Evolutionary conservation across 64 coral and sea anemone species (phyloP).

Genomic region (Catalaphyllia jardinei): DNA sequence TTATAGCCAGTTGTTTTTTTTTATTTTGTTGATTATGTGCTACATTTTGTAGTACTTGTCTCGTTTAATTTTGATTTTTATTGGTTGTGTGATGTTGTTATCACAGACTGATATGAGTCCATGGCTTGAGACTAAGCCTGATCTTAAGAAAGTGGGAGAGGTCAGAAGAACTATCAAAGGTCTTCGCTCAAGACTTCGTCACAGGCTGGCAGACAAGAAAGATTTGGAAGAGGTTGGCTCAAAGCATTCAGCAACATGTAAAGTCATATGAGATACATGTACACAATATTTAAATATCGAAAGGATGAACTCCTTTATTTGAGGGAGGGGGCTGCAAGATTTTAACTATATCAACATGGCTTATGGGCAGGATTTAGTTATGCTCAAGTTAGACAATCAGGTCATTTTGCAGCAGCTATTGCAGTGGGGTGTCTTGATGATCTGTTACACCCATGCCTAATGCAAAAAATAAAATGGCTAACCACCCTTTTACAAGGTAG

Average conservation of each 20-base stretch:
- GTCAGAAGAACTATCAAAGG: conserved; percentile 38
- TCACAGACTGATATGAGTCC: conserved; percentile 20
- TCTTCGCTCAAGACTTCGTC: conserved; percentile 50
- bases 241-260: too few relatives aligned
- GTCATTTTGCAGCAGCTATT: too few relatives aligned
- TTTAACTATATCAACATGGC: too few relatives aligned
- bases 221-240: conserved; percentile 57
- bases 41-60: neutral
- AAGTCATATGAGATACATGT: neutral
- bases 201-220: conserved; percentile 56
- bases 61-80: neutral
- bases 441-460: too few relatives aligned
- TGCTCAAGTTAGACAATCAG: too few relatives aligned
- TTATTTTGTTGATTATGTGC: neutral
- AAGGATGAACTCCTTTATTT: neutral
- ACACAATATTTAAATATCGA: too few relatives aligned
- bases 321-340: neutral
- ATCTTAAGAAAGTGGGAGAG: conserved; percentile 29
- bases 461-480: too few relatives aligned
- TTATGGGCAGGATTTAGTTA: too few relatives aligned
- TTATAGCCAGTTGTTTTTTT: too few relatives aligned
- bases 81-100: neutral
- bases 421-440: too few relatives aligned
- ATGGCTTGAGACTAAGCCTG: conserved; percentile 28
- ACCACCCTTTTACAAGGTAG: too few relatives aligned